A percentile compares a stretch with the other conserved stretches of the same genome.
Conservation (phyloP, 1,140 invertebrate genomes). For the Euborellia annulipes region DNA sequence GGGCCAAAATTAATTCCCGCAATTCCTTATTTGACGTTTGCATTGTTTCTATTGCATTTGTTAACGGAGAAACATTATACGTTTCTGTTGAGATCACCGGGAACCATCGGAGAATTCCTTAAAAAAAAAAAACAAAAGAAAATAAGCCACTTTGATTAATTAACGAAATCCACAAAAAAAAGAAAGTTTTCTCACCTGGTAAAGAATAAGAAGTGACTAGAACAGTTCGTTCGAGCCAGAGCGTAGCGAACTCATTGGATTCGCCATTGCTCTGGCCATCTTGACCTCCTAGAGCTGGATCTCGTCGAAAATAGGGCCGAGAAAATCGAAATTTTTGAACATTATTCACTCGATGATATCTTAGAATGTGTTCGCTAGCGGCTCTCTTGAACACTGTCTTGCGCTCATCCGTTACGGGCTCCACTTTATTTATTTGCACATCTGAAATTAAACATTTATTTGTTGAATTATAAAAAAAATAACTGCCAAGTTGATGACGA, state of each 20-base stretch:
- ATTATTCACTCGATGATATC: slow-evolving; percentile 61
- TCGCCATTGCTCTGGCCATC: slow-evolving; percentile 23
- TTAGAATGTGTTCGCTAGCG: slow-evolving; percentile 54
- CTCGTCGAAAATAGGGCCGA: slow-evolving; percentile 53
- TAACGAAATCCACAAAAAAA: too few species aligned
- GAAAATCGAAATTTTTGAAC: slow-evolving; percentile 82
- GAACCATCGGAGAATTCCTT: slow-evolving; percentile 70
- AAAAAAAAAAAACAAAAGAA: too few species aligned
- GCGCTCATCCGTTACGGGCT: slow-evolving; percentile 69
- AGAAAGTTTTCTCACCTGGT: slow-evolving; percentile 32
- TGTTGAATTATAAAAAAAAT: too few species aligned
- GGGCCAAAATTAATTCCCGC: slow-evolving; percentile 48
- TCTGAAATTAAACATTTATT: slow-evolving; percentile 28
- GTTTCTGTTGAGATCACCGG: slow-evolving; percentile 53
- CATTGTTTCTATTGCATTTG: slow-evolving; percentile 78
- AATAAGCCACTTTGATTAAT: too few species aligned
- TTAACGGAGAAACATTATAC: slow-evolving; percentile 56
- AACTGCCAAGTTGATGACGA: too few species aligned
- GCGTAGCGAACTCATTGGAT: slow-evolving; percentile 64
- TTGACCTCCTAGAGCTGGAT: slow-evolving; percentile 28
- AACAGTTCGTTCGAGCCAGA: slow-evolving; percentile 82
- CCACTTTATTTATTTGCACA: slow-evolving; percentile 85
- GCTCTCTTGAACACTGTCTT: slow-evolving; percentile 50
- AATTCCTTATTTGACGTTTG: slow-evolving; percentile 60
- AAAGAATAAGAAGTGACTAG: slow-evolving; percentile 55